A percentile compares a stretch with the other conserved stretches of the same genome.
These are phyloP conservation scores for Ciona savignyi DNA, from an alignment of 23 tunicate genomes.

Conservation along the genomic window DNA sequence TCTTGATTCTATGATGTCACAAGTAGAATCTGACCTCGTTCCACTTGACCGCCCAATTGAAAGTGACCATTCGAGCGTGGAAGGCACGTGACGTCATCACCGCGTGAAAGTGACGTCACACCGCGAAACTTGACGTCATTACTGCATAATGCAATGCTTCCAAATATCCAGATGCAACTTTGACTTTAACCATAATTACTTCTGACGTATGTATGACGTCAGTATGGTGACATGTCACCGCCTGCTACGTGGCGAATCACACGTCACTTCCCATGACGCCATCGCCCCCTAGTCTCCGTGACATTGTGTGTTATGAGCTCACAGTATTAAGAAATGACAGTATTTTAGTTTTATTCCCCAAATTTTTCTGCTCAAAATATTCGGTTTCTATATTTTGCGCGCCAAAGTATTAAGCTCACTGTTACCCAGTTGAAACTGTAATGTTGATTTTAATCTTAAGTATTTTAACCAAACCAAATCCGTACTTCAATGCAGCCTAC, in stretches of 20 bases:
- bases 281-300: background rate
- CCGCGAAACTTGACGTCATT: background rate
- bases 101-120: background rate
- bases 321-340: background rate
- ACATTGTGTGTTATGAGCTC: background rate
- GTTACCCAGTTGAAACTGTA: too few relatives aligned
- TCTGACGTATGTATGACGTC: background rate
- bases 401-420: too few relatives aligned
- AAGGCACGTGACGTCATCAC: background rate
- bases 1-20: constrained; percentile 6
- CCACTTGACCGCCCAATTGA: constrained; percentile 31
- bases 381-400: too few relatives aligned
- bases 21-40: constrained; percentile 11
- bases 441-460: too few relatives aligned
- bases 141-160: too few relatives aligned
- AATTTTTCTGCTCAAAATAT: too few relatives aligned
- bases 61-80: constrained; percentile 8
- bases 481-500: too few relatives aligned
- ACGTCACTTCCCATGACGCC: background rate
- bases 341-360: too few relatives aligned
- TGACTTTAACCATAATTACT: too few relatives aligned
- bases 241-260: too few relatives aligned
- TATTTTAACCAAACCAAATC: too few relatives aligned
- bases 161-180: background rate
- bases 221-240: too few relatives aligned